Percentiles rank a stretch among this genome's conserved stretches.
Evolutionary conservation across 2,113 vertebrate species (phyloP).

Genomic region (Lagenorhynchus albirostris): DNA sequence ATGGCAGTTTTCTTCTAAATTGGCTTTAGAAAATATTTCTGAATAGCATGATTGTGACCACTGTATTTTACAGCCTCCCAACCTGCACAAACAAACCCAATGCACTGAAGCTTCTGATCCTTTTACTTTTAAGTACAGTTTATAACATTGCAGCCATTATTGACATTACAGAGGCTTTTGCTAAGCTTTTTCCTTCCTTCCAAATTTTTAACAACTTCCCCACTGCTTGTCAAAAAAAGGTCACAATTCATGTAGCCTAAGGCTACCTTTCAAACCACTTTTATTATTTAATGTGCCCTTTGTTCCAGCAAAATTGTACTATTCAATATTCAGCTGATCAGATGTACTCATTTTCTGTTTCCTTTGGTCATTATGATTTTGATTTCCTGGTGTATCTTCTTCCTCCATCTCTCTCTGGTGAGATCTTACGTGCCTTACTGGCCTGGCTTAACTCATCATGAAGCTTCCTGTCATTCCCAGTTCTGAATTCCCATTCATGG

Average conservation of each 20-base stretch:
- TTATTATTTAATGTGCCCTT: not conserved
- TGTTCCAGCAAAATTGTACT: not conserved
- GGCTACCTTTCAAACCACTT: not conserved
- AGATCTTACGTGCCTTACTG: not conserved
- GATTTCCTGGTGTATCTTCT: not conserved
- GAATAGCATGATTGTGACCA: not conserved
- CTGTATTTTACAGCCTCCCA: not conserved
- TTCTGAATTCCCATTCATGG: not conserved
- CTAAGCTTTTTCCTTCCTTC: not conserved
- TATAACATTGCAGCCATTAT: not conserved
- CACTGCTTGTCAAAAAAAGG: not conserved
- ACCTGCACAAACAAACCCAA: not conserved
- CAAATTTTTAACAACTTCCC: not conserved
- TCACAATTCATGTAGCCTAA: not conserved
- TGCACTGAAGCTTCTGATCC: not conserved
- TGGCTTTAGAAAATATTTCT: not conserved
- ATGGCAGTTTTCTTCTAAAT: constrained; percentile 36
- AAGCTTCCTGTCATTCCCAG: not conserved
- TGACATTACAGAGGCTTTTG: not conserved
- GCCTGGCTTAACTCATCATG: not conserved
- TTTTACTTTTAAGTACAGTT: not conserved
- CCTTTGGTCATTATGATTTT: not conserved
- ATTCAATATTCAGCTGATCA: not conserved
- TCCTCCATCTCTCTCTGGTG: not conserved
- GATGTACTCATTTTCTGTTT: not conserved